These are phyloP conservation scores for Sebastes diaconus DNA, from an alignment of 2,797 vertebrate species.

Conservation along the genomic window DNA sequence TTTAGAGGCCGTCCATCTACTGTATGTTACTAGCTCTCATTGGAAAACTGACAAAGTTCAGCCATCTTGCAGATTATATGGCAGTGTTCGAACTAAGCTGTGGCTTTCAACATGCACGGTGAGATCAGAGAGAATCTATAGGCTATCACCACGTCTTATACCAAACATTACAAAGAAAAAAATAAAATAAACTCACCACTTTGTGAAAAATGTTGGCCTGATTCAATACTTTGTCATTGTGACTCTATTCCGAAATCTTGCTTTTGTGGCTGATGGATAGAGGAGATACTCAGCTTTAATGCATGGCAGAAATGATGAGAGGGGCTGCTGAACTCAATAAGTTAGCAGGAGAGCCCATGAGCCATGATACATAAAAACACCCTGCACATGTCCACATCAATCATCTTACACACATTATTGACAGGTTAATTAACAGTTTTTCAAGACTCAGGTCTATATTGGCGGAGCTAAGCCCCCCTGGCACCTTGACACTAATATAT, in stretches of 20 bases:
- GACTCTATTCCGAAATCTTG: too few relatives aligned
- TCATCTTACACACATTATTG: neutral
- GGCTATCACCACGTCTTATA: neutral
- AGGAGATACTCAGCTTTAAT: neutral
- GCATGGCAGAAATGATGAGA: neutral
- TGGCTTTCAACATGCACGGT: neutral
- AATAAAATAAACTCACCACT: neutral
- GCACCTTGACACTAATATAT: neutral
- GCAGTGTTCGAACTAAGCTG: neutral
- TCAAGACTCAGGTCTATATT: neutral
- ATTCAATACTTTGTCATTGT: too few relatives aligned
- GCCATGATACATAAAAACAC: neutral
- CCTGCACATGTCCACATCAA: neutral
- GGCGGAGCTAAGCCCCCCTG: neutral
- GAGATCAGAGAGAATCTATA: neutral
- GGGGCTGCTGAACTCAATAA: neutral
- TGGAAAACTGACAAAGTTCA: neutral
- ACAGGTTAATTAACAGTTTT: too few relatives aligned
- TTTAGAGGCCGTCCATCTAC: too few relatives aligned
- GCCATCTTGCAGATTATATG: neutral
- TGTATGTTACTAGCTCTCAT: neutral
- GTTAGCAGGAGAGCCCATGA: neutral
- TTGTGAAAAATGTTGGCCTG: neutral
- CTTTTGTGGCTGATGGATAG: neutral
- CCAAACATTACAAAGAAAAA: neutral